Evolutionary conservation across 1,140 invertebrate genomes (phyloP).

Genomic region (honey bee (Apis mellifera)): Amel_HAv3.1 CM009938.2:9794501-9795000

Average conservation of each 20-base stretch:
- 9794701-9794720: too few relatives aligned
- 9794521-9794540: slow-evolving; percentile 7
- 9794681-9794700: neutral
- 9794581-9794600: slow-evolving; percentile 34
- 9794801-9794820: too few relatives aligned
- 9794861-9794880: too few relatives aligned
- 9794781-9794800: too few relatives aligned
- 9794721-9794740: too few relatives aligned
- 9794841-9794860: too few relatives aligned
- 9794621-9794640: neutral
- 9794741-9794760: too few relatives aligned
- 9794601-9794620: neutral
- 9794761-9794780: too few relatives aligned
- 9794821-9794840: neutral
- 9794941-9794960: slow-evolving; percentile 73
- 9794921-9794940: neutral
- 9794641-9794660: too few relatives aligned
- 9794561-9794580: slow-evolving; percentile 27
- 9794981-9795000: slow-evolving; percentile 74
- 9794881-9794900: too few relatives aligned
- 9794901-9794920: too few relatives aligned
- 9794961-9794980: slow-evolving; percentile 78
- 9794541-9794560: slow-evolving; percentile 53
- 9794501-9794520: slow-evolving; percentile 42
- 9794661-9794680: neutral